Conservation (phyloP, 2,113 vertebrate genomes). For the Odocoileus hemionus region DNA sequence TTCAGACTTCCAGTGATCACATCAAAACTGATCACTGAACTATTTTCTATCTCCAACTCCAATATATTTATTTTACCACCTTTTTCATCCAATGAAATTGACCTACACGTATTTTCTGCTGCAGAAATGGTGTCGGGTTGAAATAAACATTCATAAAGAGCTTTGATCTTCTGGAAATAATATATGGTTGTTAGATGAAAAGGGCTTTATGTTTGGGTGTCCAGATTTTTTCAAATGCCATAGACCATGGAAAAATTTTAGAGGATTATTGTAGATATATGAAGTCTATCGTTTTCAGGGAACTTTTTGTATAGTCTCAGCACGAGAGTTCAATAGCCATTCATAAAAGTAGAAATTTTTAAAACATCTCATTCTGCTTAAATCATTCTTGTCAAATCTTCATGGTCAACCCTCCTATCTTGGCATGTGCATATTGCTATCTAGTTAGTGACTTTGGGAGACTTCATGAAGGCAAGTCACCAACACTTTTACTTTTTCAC, state of each 20-base stretch:
- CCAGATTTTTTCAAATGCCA: not conserved
- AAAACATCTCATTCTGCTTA: not conserved
- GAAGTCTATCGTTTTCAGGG: not conserved
- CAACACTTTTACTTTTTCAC: not conserved
- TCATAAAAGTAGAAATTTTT: not conserved
- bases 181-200: not conserved
- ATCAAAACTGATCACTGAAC: not conserved
- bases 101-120: not conserved
- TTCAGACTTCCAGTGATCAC: not conserved
- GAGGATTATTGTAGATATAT: not conserved
- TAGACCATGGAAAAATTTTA: not conserved
- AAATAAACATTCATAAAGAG: slow-evolving; percentile 19
- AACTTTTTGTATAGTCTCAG: not conserved
- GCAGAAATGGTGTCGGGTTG: not conserved
- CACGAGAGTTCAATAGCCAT: not conserved
- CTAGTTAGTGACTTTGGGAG: not conserved
- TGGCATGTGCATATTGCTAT: not conserved
- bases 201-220: not conserved
- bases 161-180: slow-evolving; percentile 11
- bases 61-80: not conserved
- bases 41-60: not conserved
- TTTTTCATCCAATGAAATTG: not conserved
- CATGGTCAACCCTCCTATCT: not conserved
- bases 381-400: not conserved
- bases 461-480: not conserved